phyloP scores from a whole-genome alignment of 2,888 invertebrate species.

The Cryptocephalus moraei region DNA sequence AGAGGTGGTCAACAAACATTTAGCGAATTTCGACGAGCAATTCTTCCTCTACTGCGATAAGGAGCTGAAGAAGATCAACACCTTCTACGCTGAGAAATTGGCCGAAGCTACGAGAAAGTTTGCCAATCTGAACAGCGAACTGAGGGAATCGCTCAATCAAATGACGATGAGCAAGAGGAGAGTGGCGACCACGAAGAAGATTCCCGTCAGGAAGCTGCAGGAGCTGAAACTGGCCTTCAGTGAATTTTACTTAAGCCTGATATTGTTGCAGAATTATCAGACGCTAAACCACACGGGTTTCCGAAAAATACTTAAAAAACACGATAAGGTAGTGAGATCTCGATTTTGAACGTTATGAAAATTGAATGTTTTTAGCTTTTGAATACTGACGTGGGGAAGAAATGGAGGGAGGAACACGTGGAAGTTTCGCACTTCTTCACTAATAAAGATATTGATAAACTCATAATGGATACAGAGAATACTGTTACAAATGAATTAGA shows the following conservation, averaged over 20 bases:
- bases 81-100: conserved; percentile 81
- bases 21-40: conserved; percentile 72
- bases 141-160: conserved; percentile 42
- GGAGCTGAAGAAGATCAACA: conserved; percentile 79
- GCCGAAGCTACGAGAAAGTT: conserved; percentile 79
- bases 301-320: conserved; percentile 82
- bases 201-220: conserved; percentile 60
- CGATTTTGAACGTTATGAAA: background rate
- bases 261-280: conserved; percentile 80
- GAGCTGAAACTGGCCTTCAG: conserved; percentile 82
- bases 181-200: conserved; percentile 24
- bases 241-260: conserved; percentile 80
- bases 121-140: conserved; percentile 61
- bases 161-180: conserved; percentile 28
- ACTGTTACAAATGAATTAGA: conserved; percentile 60
- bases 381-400: conserved; percentile 51
- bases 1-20: conserved; percentile 59
- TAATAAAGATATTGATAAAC: conserved; percentile 74
- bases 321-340: conserved; percentile 57
- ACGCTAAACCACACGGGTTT: conserved; percentile 83
- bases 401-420: conserved; percentile 69
- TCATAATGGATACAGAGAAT: conserved; percentile 71
- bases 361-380: conserved; percentile 37
- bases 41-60: conserved; percentile 79
- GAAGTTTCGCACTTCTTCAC: conserved; percentile 76